A percentile compares a stretch with the other conserved stretches of the same genome.
Evolutionary conservation across 2,797 vertebrate genomes (phyloP).

Genomic region (Euphonia xanthogaster): DNA sequence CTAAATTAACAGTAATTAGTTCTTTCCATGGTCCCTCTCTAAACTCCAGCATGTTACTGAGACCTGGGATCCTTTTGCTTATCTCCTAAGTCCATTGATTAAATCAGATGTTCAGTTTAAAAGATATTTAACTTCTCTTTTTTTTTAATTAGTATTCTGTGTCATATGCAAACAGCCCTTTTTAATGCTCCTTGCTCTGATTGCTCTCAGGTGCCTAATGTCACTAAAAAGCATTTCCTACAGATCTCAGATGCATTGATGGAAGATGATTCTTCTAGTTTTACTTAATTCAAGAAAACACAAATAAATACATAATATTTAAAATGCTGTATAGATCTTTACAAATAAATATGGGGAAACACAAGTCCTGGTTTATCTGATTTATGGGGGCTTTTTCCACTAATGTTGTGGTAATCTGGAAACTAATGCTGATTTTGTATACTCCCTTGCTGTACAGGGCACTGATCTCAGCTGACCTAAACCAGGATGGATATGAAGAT

Average conservation of each 20-base stretch:
- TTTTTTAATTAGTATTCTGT: not conserved
- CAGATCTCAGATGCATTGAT: not conserved
- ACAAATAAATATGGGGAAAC: not conserved
- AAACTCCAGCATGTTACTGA: not conserved
- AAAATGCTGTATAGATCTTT: not conserved
- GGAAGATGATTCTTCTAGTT: not conserved
- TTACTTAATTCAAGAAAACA: not conserved
- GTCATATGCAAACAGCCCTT: not conserved
- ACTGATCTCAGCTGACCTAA: conserved; percentile 74
- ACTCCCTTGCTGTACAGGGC: conserved; percentile 57
- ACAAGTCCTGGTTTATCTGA: not conserved
- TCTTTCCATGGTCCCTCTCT: not conserved
- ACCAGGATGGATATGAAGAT: conserved; percentile 74
- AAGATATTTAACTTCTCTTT: not conserved
- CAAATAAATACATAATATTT: not conserved
- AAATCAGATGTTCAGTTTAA: not conserved
- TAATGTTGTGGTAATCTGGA: not conserved
- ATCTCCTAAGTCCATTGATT: not conserved
- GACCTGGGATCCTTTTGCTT: not conserved
- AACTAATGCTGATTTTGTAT: not conserved
- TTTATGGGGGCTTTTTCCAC: not conserved
- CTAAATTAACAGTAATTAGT: not conserved
- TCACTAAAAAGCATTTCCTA: not conserved
- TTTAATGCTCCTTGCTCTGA: not conserved
- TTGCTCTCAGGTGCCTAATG: not conserved